A percentile compares a stretch with the other conserved stretches of the same genome.
Conservation (phyloP, 2,113 vertebrate species). For the Rallus limicola region DNA sequence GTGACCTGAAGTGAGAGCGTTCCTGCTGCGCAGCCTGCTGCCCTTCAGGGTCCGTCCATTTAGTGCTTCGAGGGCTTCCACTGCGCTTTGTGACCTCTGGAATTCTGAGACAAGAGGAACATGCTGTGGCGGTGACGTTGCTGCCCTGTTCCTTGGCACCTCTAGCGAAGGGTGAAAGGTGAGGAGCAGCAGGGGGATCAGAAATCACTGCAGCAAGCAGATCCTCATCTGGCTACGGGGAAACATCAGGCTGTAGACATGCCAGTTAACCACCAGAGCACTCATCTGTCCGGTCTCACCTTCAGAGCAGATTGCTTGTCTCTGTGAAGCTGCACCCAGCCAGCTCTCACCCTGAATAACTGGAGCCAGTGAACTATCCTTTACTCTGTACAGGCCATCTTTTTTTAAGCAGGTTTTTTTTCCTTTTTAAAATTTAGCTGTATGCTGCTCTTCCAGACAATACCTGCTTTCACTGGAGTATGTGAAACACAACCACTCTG, state of each 20-base stretch:
- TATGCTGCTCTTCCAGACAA: not conserved
- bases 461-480: not conserved
- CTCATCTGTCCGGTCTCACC: not conserved
- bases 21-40: constrained; percentile 62
- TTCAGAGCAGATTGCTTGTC: not conserved
- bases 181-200: not conserved
- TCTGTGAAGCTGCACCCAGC: not conserved
- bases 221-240: not conserved
- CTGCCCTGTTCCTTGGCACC: not conserved
- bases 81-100: constrained; percentile 57
- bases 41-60: constrained; percentile 12
- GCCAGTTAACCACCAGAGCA: not conserved
- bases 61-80: constrained; percentile 67
- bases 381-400: not conserved
- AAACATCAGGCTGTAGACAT: not conserved
- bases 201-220: not conserved
- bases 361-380: not conserved
- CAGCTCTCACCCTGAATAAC: not conserved
- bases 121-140: not conserved
- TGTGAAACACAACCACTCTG: not conserved
- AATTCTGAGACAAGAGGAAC: constrained; percentile 77
- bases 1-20: constrained; percentile 82
- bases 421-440: not conserved
- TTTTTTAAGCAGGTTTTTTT: not conserved
- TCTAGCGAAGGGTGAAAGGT: not conserved